phyloP scores from a whole-genome alignment of 2,888 invertebrate species.

The Limenitis camilla region DNA sequence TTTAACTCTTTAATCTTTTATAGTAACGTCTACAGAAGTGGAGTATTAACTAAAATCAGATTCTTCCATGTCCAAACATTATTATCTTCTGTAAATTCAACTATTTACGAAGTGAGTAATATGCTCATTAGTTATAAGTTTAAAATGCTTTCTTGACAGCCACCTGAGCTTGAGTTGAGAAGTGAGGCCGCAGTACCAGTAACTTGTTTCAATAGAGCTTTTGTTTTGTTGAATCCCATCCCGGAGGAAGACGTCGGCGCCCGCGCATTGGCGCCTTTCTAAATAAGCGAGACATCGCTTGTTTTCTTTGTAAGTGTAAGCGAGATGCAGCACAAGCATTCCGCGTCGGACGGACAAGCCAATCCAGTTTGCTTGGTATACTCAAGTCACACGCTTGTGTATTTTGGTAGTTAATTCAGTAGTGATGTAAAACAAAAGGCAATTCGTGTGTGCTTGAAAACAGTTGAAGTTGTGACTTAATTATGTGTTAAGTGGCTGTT shows the following conservation, averaged over 20 bases:
- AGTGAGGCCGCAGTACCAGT: constrained; percentile 44
- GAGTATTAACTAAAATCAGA: too few species aligned
- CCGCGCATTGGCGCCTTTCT: constrained; percentile 70
- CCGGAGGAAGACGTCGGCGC: constrained; percentile 68
- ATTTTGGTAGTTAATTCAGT: constrained; percentile 36
- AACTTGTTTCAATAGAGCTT: constrained; percentile 67
- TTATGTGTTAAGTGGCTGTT: constrained; percentile 40
- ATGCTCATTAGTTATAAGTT: constrained; percentile 42
- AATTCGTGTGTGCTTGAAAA: constrained; percentile 39
- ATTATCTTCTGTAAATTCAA: background rate
- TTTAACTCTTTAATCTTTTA: too few species aligned
- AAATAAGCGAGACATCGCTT: constrained; percentile 40
- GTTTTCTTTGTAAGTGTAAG: constrained; percentile 31
- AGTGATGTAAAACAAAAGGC: constrained; percentile 65
- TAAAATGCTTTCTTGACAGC: constrained; percentile 56
- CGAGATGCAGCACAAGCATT: constrained; percentile 58
- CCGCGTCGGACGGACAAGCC: constrained; percentile 52
- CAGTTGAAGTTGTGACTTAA: constrained; percentile 42
- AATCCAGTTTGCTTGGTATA: constrained; percentile 67
- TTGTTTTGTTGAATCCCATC: constrained; percentile 62
- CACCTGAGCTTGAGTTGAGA: constrained; percentile 31
- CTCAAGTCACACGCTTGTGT: constrained; percentile 54
- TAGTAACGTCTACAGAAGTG: too few species aligned
- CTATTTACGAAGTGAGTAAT: constrained; percentile 16
- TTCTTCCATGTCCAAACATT: too few species aligned